phyloP scores from a whole-genome alignment of 2,113 vertebrate species.

The Grammomys surdaster region DNA sequence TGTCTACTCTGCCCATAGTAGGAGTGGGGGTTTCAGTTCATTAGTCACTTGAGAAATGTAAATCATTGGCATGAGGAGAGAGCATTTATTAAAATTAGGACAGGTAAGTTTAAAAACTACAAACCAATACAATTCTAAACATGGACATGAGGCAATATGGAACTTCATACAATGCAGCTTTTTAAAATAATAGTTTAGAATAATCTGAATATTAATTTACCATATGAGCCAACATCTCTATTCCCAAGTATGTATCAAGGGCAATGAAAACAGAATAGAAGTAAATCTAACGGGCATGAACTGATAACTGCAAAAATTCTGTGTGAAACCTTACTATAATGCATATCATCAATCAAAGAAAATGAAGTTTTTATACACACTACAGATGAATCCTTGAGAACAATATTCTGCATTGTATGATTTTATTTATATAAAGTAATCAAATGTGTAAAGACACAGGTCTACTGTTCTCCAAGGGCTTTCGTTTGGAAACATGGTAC shows the following conservation, averaged over 20 bases:
- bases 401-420: neutral
- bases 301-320: neutral
- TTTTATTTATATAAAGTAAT: neutral
- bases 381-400: neutral
- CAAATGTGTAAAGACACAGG: neutral
- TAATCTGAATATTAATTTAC: conserved; percentile 3
- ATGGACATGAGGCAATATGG: neutral
- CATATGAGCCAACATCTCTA: neutral
- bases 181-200: neutral
- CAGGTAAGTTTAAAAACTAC: neutral
- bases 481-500: neutral
- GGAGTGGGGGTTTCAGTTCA: neutral
- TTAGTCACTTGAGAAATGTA: conserved; percentile 8
- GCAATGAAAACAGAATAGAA: conserved; percentile 1
- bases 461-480: neutral
- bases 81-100: neutral
- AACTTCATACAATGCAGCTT: neutral
- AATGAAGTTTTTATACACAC: neutral
- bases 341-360: conserved; percentile 17
- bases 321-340: neutral
- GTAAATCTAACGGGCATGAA: neutral
- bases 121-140: neutral
- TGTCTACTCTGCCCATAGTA: neutral
- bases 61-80: neutral
- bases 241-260: neutral